Conservation (phyloP, 1,140 invertebrate species). For the Pseudomyrmex flavicornis region DNA sequence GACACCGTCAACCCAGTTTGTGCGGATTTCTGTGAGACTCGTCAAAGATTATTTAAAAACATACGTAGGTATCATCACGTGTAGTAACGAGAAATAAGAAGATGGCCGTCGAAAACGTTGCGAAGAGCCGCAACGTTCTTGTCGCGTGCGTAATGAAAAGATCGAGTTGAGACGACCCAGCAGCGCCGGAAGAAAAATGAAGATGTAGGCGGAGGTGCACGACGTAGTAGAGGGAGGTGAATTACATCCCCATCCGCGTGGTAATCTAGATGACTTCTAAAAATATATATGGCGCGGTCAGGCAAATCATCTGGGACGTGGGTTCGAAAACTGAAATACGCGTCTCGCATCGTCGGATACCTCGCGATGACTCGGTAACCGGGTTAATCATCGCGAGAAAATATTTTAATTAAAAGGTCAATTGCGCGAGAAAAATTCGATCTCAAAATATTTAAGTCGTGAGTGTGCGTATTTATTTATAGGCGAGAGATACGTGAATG, state of each 20-base stretch:
- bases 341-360: neutral
- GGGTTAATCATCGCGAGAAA: neutral
- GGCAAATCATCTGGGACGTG: slow-evolving; percentile 81
- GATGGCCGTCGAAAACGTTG: neutral
- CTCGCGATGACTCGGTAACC: neutral
- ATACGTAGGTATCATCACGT: neutral
- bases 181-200: slow-evolving; percentile 4
- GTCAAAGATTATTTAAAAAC: neutral
- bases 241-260: slow-evolving; percentile 59
- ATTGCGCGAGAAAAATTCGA: neutral
- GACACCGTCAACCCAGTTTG: slow-evolving; percentile 30
- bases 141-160: slow-evolving; percentile 6
- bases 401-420: neutral
- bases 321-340: slow-evolving; percentile 81
- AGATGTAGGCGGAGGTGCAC: neutral
- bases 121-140: slow-evolving; percentile 45
- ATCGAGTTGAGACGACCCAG: no score
- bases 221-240: neutral
- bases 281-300: slow-evolving; percentile 80
- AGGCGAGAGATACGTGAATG: no score
- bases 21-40: neutral
- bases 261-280: slow-evolving; percentile 82
- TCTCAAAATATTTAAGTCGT: slow-evolving; percentile 3
- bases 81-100: neutral
- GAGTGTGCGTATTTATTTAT: neutral